phyloP scores from a whole-genome alignment of 2,797 vertebrate species.

The Columba guinea region DNA sequence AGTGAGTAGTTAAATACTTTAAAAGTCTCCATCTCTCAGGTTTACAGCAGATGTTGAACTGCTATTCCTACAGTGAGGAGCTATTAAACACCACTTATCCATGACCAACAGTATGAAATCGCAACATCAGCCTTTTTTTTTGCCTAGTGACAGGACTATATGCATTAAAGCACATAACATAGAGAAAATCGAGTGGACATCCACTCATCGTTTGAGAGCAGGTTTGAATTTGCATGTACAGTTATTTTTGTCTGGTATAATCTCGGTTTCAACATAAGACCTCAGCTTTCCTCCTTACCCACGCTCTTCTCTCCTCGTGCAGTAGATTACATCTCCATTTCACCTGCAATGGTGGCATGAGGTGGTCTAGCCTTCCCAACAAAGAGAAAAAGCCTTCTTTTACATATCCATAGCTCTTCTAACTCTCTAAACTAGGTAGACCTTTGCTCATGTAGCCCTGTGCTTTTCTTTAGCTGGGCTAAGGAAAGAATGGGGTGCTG shows the following conservation, averaged over 20 bases:
- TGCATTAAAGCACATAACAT: background rate
- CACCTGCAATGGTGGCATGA: background rate
- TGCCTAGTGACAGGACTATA: background rate
- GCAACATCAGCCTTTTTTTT: background rate
- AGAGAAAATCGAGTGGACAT: background rate
- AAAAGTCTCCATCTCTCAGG: background rate
- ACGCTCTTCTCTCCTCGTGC: background rate
- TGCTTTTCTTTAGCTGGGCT: background rate
- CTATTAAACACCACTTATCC: background rate
- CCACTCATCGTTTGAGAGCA: background rate
- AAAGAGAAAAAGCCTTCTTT: background rate
- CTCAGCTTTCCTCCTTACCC: background rate
- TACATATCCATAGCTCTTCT: background rate
- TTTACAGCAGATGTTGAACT: background rate
- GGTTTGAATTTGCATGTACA: background rate
- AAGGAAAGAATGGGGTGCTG: background rate
- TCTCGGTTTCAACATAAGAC: background rate
- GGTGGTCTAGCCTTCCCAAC: background rate
- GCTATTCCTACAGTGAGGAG: background rate
- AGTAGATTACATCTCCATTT: background rate
- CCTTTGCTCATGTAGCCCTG: background rate
- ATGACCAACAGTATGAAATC: background rate
- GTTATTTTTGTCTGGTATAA: background rate
- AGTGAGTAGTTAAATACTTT: background rate
- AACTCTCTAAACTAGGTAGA: background rate